Percentiles rank a stretch among this genome's conserved stretches.
These are phyloP conservation scores for Epinotia demarniana DNA, from an alignment of 2,888 invertebrate genomes.

Conservation along the genomic window DNA sequence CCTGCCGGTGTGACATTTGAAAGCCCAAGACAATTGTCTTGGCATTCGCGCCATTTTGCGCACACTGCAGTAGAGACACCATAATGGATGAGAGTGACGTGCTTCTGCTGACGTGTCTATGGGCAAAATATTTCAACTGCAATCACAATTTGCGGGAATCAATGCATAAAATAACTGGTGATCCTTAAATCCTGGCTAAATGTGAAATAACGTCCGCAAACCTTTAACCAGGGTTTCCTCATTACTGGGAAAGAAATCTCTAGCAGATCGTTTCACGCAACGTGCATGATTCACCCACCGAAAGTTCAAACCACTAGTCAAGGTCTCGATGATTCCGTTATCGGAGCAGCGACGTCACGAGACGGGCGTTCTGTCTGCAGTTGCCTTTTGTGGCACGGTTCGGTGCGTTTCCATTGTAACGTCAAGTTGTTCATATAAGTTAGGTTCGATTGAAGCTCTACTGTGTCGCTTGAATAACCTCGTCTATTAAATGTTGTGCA, in stretches of 20 bases:
- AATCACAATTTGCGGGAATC: neutral
- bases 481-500: conserved; percentile 42
- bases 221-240: neutral
- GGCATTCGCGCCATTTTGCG: conserved; percentile 50
- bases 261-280: conserved; percentile 40
- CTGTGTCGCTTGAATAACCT: conserved; percentile 43
- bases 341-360: conserved; percentile 79
- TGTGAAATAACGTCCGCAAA: neutral
- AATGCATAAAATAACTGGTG: neutral
- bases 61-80: conserved; percentile 50
- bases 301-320: conserved; percentile 71
- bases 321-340: conserved; percentile 78
- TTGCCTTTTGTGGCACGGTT: conserved; percentile 46
- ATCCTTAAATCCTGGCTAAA: neutral
- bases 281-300: conserved; percentile 58
- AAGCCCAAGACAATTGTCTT: conserved; percentile 62
- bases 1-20: conserved; percentile 75
- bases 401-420: conserved; percentile 59
- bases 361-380: conserved; percentile 56
- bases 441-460: conserved; percentile 42
- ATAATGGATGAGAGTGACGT: conserved; percentile 36
- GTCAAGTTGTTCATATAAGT: conserved; percentile 47
- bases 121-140: conserved; percentile 14
- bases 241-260: conserved; percentile 17
- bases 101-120: conserved; percentile 25